phyloP scores from a whole-genome alignment of 2,797 vertebrate species.

The Cryptoblepharus egeriae region DNA sequence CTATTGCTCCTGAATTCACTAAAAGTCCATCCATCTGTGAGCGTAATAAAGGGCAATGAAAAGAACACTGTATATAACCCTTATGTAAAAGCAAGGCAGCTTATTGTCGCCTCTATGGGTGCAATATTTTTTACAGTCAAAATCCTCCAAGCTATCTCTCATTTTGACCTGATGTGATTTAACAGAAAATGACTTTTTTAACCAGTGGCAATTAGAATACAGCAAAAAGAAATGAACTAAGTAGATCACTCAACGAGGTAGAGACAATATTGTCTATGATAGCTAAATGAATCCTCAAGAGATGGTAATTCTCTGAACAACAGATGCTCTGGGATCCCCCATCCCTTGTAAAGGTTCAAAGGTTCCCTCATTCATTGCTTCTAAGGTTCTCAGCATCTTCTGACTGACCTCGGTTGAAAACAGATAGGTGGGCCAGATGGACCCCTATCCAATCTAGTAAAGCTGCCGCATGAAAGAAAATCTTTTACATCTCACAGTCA shows the following conservation, averaged over 20 bases:
- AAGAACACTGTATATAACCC: constrained; percentile 36
- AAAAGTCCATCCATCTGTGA: constrained; percentile 55
- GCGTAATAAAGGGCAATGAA: constrained; percentile 58
- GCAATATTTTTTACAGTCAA: constrained; percentile 15
- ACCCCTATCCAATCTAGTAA: background rate
- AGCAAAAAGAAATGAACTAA: background rate
- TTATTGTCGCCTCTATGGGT: constrained; percentile 36
- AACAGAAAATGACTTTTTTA: constrained; percentile 12
- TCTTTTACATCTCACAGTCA: background rate
- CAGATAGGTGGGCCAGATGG: background rate
- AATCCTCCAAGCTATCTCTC: background rate
- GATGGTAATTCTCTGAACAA: background rate
- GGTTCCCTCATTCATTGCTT: background rate
- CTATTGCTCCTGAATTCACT: constrained; percentile 39
- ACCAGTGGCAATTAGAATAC: constrained; percentile 7
- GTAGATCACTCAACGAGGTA: background rate
- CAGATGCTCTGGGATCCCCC: background rate
- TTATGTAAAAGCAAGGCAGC: constrained; percentile 22
- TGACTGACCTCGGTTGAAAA: background rate
- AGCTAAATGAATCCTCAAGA: background rate
- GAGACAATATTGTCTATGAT: background rate
- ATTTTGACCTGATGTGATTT: constrained; percentile 44
- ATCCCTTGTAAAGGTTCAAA: too few relatives aligned
- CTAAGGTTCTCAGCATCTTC: too few relatives aligned
- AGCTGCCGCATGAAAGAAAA: background rate